Base-by-base conservation (phyloP, 2,113 vertebrate species). In the Caranx ignobilis region DNA sequence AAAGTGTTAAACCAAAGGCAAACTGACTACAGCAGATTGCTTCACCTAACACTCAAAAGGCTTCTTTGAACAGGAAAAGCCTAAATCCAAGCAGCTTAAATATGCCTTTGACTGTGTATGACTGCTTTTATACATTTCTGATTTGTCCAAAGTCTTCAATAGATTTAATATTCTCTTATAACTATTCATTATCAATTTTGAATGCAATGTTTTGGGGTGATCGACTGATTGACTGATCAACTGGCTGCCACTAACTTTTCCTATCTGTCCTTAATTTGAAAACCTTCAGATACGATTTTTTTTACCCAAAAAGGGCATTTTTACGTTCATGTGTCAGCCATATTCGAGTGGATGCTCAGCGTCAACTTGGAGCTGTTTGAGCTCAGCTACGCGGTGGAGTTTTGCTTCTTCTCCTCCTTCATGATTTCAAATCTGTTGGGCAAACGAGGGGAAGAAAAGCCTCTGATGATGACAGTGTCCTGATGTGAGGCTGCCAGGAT, bases 261-360 rank as follows among this genome's bases (percentile, higher is more conserved):
- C 34, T 7, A 31, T 8, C 11, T 21, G 47, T 71, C 83, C 80
- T 88, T 91, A 66, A 90, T 81, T 18, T 11, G 2, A 66, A 43
- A 54, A 32, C 34, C 55, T 21, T 68, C 91, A 96, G 95, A 96
- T 26, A 80, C 80, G 0, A 31, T 94, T 52, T 77, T 94, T 43
- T 95, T 93, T 39, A 6, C 39, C 31, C 94, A 94, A 71, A 12
- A 77, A 0, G 32, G 81, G 0, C 84, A 88, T 73, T 60, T 72
- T 4, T 94, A 91, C 72, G 1, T 41, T 0, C 95, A 95, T 60
- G 9, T 95, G 56, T 87, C 94, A 5, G 95, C 95, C 2, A 65
- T 95, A 15, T 94, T 95, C 70, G 95, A 96, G 80, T 96, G 95
- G 95, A 89, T 89, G 55, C 90, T 96, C 45, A 92, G 91, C 2